Evolutionary conservation across 2,888 invertebrate species (phyloP).

Genomic region (Oscheius sp.): DNA sequence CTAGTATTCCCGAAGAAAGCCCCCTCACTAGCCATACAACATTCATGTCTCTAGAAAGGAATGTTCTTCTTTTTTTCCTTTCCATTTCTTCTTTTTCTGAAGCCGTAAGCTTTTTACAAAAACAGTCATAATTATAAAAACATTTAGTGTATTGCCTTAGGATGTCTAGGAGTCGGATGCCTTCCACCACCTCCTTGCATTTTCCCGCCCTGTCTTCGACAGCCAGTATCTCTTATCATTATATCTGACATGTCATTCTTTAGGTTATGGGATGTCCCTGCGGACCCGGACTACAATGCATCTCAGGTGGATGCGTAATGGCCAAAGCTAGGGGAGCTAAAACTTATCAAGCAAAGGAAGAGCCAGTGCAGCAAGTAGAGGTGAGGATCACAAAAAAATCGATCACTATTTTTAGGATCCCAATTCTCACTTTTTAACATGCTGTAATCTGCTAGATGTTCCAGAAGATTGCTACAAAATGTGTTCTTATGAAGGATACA

Average conservation of each 20-base stretch:
- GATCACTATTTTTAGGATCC: conserved; percentile 47
- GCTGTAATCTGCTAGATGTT: conserved; percentile 44
- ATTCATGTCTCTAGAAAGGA: not conserved
- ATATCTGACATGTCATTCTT: not conserved
- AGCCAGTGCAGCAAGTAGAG: conserved; percentile 2
- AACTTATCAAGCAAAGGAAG: conserved; percentile 26
- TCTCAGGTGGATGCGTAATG: conserved; percentile 43
- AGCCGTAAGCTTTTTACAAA: not conserved
- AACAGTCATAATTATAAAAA: not conserved
- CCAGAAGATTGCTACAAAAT: conserved; percentile 28
- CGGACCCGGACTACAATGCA: conserved; percentile 41
- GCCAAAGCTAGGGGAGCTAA: conserved; percentile 43
- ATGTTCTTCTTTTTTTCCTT: conserved; percentile 5
- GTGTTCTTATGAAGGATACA: conserved; percentile 40
- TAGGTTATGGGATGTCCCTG: conserved; percentile 39
- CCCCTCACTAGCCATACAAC: not conserved
- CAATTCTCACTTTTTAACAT: conserved; percentile 46
- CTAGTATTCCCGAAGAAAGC: conserved; percentile 21
- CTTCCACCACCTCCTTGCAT: conserved; percentile 39
- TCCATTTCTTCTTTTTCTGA: not conserved
- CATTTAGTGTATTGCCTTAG: conserved; percentile 40
- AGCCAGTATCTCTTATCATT: not conserved
- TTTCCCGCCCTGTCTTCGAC: conserved; percentile 43
- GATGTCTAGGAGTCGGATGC: conserved; percentile 45
- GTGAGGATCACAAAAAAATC: not conserved